Conservation (phyloP, 2,113 vertebrate genomes). For the Cololabis saira region DNA sequence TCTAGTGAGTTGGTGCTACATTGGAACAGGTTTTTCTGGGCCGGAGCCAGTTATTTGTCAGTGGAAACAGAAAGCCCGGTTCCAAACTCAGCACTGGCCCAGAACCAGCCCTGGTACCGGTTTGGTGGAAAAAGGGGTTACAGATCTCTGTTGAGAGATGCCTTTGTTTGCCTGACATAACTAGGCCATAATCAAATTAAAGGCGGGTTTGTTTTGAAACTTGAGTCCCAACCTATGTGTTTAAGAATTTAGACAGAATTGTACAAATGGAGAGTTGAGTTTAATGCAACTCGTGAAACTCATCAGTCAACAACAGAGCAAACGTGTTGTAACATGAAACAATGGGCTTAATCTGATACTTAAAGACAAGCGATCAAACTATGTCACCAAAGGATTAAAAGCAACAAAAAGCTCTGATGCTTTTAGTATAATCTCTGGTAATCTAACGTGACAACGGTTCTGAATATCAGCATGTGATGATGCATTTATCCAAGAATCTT, state of each 20-base stretch:
- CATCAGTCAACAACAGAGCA: background rate
- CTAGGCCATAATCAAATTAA: slow-evolving; percentile 9
- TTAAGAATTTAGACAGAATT: background rate
- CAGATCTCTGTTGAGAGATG: background rate
- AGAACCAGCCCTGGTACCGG: no score
- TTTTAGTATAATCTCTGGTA: background rate
- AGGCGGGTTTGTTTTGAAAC: background rate
- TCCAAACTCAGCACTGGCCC: no score
- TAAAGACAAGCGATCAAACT: background rate
- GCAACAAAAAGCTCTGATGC: background rate
- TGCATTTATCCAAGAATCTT: no score
- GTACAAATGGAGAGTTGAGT: background rate
- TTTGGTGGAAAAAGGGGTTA: no score
- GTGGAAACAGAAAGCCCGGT: no score
- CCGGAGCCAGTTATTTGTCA: no score
- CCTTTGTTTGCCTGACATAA: slow-evolving; percentile 19
- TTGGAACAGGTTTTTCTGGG: no score
- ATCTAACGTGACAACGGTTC: no score
- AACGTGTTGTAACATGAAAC: background rate
- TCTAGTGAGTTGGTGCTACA: no score
- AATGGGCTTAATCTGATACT: background rate
- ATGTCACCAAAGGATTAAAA: background rate
- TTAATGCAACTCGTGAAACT: slow-evolving; percentile 1
- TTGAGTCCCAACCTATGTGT: slow-evolving; percentile 2
- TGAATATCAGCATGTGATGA: no score